Conservation (phyloP, 1,140 invertebrate genomes). For the Hypothenemus hampei region DNA sequence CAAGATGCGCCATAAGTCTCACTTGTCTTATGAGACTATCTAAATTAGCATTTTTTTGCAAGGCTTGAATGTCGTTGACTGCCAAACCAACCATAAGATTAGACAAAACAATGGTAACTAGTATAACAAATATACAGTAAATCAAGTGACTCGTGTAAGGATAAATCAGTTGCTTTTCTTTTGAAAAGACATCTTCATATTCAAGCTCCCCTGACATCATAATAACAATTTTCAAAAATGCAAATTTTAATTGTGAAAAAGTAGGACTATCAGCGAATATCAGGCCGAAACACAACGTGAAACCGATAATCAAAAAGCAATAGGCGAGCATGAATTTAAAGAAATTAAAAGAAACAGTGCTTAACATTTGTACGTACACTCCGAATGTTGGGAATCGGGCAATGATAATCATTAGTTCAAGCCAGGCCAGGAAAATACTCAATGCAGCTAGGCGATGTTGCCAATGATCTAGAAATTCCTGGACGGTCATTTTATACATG, state of each 20-base stretch:
- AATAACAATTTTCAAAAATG: slow-evolving; percentile 72
- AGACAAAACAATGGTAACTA: slow-evolving; percentile 80
- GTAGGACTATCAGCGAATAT: slow-evolving; percentile 71
- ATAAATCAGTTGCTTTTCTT: slow-evolving; percentile 50
- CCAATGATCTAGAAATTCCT: slow-evolving; percentile 53
- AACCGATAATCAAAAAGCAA: slow-evolving; percentile 71
- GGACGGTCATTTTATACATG: slow-evolving; percentile 39
- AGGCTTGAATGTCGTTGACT: slow-evolving; percentile 77
- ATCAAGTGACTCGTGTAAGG: slow-evolving; percentile 69
- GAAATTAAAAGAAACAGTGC: slow-evolving; percentile 76
- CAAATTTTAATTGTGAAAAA: slow-evolving; percentile 57
- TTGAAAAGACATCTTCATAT: slow-evolving; percentile 74
- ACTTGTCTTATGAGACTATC: slow-evolving; percentile 75
- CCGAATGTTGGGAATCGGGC: slow-evolving; percentile 81
- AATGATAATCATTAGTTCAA: slow-evolving; percentile 77
- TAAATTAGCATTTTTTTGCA: slow-evolving; percentile 74
- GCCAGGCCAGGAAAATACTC: slow-evolving; percentile 70
- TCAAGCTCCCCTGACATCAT: slow-evolving; percentile 87
- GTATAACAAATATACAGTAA: slow-evolving; percentile 69
- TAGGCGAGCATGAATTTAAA: slow-evolving; percentile 78
- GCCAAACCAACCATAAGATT: slow-evolving; percentile 81
- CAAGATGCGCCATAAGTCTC: slow-evolving; percentile 71
- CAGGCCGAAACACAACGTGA: slow-evolving; percentile 71
- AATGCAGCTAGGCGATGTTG: slow-evolving; percentile 75
- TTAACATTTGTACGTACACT: slow-evolving; percentile 81